These are phyloP conservation scores for Scarus forsteni DNA, from an alignment of 2,797 vertebrate species.

Conservation along the genomic window DNA sequence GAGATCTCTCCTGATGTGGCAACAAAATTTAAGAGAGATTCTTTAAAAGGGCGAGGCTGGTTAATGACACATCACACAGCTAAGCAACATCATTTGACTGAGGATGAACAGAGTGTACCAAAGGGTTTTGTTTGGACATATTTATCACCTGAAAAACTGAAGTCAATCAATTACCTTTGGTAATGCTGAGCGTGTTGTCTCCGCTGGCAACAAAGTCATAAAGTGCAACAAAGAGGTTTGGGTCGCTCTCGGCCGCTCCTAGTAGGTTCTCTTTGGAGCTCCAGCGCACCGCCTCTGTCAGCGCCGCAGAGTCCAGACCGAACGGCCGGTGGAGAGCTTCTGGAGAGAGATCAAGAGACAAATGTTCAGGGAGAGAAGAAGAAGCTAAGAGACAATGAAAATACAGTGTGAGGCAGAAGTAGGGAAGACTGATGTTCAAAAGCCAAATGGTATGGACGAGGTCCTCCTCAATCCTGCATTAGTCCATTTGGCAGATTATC, in stretches of 20 bases:
- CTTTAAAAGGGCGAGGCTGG: constrained; percentile 27
- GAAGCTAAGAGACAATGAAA: neutral
- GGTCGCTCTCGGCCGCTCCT: constrained; percentile 96
- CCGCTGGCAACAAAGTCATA: constrained; percentile 99
- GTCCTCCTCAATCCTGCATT: neutral
- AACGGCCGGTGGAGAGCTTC: constrained; percentile 96
- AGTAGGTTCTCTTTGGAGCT: constrained; percentile 99
- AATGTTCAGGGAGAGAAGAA: constrained; percentile 18
- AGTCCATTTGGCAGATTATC: constrained; percentile 13
- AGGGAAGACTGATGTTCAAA: neutral
- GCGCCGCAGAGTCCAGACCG: constrained; percentile 91
- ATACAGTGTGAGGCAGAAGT: neutral
- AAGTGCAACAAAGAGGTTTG: constrained; percentile 99
- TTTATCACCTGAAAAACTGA: neutral
- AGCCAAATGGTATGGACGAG: neutral
- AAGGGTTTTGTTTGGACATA: neutral
- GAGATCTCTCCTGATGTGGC: constrained; percentile 1
- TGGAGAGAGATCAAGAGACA: constrained; percentile 65
- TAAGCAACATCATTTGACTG: constrained; percentile 12
- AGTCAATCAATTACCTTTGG: constrained; percentile 89
- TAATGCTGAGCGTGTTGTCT: constrained; percentile 99
- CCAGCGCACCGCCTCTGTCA: constrained; percentile 98
- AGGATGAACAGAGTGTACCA: constrained; percentile 4
- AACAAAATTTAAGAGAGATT: constrained; percentile 20
- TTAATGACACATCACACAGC: constrained; percentile 4